Evolutionary conservation across 2,888 invertebrate genomes (phyloP).

Genomic region (Spicauda simplicius): DNA sequence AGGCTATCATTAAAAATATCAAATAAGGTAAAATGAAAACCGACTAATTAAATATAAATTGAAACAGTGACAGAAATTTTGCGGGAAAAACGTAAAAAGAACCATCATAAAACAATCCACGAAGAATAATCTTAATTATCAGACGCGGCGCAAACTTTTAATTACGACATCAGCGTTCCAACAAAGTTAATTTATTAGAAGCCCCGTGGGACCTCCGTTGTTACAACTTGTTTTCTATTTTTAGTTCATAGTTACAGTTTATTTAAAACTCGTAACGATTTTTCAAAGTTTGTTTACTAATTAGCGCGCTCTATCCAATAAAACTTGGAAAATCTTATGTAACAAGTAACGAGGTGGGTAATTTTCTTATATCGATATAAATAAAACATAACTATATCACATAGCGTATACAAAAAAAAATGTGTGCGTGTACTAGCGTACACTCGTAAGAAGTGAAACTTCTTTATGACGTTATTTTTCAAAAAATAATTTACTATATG

Average conservation of each 20-base stretch:
- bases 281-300: too few relatives aligned
- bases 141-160: constrained; percentile 34
- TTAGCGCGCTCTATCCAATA: too few relatives aligned
- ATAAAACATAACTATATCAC: too few relatives aligned
- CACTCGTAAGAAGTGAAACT: too few relatives aligned
- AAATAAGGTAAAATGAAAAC: background rate
- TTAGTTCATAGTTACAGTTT: constrained; percentile 4
- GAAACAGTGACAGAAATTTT: constrained; percentile 15
- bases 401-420: too few relatives aligned
- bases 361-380: too few relatives aligned
- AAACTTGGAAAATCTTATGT: too few relatives aligned
- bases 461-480: too few relatives aligned
- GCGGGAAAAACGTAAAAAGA: constrained; percentile 26
- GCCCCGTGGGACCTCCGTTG: constrained; percentile 15
- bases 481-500: too few relatives aligned
- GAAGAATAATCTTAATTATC: constrained; percentile 36
- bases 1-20: too few relatives aligned
- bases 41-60: constrained; percentile 13
- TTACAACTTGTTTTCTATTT: constrained; percentile 23
- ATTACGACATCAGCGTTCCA: constrained; percentile 35
- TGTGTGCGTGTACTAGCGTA: too few relatives aligned
- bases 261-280: background rate
- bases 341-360: too few relatives aligned
- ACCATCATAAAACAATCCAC: constrained; percentile 33
- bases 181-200: constrained; percentile 33